Percentiles rank a stretch among this genome's conserved stretches.
Evolutionary conservation across 1,140 invertebrate genomes (phyloP).

Genomic region (Apocrypta bakeri): DNA sequence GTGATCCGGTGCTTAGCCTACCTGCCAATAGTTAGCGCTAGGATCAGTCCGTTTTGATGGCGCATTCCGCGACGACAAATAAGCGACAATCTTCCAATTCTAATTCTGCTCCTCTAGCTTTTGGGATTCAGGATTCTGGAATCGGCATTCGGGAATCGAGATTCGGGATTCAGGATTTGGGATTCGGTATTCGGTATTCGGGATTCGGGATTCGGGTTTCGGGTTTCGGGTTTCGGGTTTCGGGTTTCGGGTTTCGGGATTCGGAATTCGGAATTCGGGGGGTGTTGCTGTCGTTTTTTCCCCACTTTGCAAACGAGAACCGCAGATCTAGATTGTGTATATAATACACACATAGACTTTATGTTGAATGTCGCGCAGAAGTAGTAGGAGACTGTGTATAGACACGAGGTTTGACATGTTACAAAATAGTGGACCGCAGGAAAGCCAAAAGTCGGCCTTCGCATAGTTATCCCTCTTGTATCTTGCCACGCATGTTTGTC

Average conservation of each 20-base stretch:
- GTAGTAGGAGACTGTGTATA: background rate
- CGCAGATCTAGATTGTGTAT: background rate
- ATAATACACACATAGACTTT: background rate
- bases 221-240: too few species aligned
- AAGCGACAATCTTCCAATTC: conserved; percentile 46
- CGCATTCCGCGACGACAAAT: background rate
- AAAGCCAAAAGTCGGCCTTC: background rate
- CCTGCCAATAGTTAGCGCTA: conserved; percentile 43
- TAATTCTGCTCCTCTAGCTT: too few species aligned
- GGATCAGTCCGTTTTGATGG: conserved; percentile 31
- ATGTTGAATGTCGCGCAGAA: background rate
- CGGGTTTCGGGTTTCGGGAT: too few species aligned
- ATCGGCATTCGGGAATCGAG: too few species aligned
- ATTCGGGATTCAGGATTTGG: too few species aligned
- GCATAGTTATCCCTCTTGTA: background rate
- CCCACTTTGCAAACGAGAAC: conserved; percentile 3
- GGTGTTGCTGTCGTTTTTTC: conserved; percentile 47
- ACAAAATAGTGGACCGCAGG: background rate
- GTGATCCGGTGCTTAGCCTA: background rate
- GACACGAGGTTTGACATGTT: background rate
- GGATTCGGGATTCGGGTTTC: too few species aligned
- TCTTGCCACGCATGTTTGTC: background rate
- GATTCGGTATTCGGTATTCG: too few species aligned
- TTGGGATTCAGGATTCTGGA: too few species aligned
- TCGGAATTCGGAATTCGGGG: too few species aligned